A percentile compares a stretch with the other conserved stretches of the same genome.
Evolutionary conservation across 2,888 invertebrate species (phyloP).

Genomic region (Pyrrhosoma nymphula): DNA sequence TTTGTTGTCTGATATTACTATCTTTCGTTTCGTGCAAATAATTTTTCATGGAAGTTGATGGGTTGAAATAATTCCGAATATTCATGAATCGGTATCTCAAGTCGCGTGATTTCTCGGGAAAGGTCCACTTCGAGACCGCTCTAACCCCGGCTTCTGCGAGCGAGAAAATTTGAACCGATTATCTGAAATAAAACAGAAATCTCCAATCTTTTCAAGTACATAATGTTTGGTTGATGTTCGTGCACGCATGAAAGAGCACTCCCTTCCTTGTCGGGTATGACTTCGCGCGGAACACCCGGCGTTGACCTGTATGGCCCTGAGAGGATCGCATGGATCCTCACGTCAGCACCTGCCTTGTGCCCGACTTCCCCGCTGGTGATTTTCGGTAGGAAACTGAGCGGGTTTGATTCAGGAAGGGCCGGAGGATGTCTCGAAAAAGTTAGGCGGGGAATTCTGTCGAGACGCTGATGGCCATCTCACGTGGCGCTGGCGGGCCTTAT

Average conservation of each 20-base stretch:
- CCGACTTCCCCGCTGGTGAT: too few species aligned
- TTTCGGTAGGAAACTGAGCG: too few species aligned
- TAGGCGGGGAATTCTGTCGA: neutral
- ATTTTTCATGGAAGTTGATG: neutral
- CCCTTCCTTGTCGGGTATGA: too few species aligned
- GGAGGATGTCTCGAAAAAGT: too few species aligned
- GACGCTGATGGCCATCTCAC: slow-evolving; percentile 5
- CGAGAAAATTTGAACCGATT: neutral
- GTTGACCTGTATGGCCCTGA: too few species aligned
- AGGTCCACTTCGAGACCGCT: neutral
- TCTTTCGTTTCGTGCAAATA: neutral
- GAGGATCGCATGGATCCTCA: too few species aligned
- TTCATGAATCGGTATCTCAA: neutral
- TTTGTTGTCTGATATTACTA: neutral
- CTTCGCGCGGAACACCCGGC: too few species aligned
- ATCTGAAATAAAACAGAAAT: neutral
- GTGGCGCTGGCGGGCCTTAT: neutral
- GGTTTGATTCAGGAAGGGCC: too few species aligned
- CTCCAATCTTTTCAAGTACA: neutral
- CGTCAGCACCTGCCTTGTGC: too few species aligned
- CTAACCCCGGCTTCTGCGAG: neutral
- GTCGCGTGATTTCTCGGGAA: neutral
- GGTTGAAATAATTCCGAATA: neutral
- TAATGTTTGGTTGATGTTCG: too few species aligned
- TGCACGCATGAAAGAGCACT: too few species aligned